Evolutionary conservation across 64 coral and sea anemone genomes (phyloP).

Genomic region (Cladopsammia gracilis): DNA sequence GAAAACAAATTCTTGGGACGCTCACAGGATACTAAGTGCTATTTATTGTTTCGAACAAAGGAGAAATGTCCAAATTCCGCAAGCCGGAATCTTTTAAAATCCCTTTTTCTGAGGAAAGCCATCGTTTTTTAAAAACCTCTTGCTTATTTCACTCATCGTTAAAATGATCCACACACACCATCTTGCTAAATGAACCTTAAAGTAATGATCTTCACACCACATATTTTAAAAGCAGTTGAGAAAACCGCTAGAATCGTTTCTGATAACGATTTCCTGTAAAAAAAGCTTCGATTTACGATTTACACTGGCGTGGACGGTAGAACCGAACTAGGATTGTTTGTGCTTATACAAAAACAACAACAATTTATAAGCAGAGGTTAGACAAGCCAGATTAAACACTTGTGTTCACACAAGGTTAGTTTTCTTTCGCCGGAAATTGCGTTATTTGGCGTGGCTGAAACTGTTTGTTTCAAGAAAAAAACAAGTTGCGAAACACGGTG

Average conservation of each 20-base stretch:
- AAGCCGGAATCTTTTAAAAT: background rate
- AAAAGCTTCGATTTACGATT: too few species aligned
- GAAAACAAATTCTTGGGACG: background rate
- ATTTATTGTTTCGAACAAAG: background rate
- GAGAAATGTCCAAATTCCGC: background rate
- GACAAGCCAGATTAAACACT: background rate
- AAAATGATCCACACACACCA: too few species aligned
- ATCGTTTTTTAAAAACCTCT: background rate
- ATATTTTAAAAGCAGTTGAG: slow-evolving; percentile 2
- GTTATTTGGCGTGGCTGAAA: slow-evolving; percentile 38
- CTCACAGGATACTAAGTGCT: background rate
- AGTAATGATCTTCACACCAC: slow-evolving; percentile 9
- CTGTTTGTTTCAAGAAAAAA: background rate
- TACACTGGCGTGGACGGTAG: too few species aligned
- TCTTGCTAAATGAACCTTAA: background rate
- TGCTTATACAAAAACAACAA: too few species aligned
- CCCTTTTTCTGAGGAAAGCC: background rate
- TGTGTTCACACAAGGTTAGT: background rate
- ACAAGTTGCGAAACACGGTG: background rate
- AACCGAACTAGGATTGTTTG: too few species aligned
- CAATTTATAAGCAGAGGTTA: too few species aligned
- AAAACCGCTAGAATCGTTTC: background rate
- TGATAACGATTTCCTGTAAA: background rate
- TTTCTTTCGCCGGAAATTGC: slow-evolving; percentile 28
- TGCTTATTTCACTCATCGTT: too few species aligned